phyloP scores from a whole-genome alignment of 2,797 vertebrate genomes.

The Carapus acus region DNA sequence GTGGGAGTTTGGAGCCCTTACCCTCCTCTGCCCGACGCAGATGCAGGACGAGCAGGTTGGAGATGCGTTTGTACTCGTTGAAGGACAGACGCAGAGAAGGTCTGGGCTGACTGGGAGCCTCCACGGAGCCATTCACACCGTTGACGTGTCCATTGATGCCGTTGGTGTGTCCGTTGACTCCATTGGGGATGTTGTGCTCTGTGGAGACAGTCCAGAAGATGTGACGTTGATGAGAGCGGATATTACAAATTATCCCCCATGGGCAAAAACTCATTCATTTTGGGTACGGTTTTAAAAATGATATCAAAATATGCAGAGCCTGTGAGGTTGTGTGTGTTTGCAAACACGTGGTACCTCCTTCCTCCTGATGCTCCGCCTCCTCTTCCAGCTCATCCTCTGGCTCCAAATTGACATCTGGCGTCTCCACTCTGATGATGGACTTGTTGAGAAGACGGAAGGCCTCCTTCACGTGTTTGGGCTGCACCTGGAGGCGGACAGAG shows the following conservation, averaged over 20 bases:
- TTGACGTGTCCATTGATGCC: constrained; percentile 67
- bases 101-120: constrained; percentile 62
- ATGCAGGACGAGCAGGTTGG: constrained; percentile 92
- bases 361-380: constrained; percentile 62
- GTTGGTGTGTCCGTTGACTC: constrained; percentile 37
- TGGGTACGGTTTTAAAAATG: too few species aligned
- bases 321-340: neutral
- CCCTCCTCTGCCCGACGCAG: constrained; percentile 88
- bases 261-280: too few species aligned
- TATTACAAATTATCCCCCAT: too few species aligned
- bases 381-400: constrained; percentile 84
- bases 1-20: constrained; percentile 34
- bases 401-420: constrained; percentile 93
- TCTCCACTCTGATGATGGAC: constrained; percentile 97
- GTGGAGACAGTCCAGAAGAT: neutral
- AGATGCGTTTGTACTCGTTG: constrained; percentile 87
- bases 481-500: constrained; percentile 74
- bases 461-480: constrained; percentile 98
- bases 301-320: too few species aligned
- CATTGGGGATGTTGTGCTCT: constrained; percentile 77
- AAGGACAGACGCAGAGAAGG: constrained; percentile 85
- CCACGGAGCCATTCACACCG: constrained; percentile 66
- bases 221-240: too few species aligned
- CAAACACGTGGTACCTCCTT: constrained; percentile 50
- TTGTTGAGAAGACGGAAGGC: constrained; percentile 97